Conservation (phyloP, 2,113 vertebrate genomes). For the Scomber japonicus region DNA sequence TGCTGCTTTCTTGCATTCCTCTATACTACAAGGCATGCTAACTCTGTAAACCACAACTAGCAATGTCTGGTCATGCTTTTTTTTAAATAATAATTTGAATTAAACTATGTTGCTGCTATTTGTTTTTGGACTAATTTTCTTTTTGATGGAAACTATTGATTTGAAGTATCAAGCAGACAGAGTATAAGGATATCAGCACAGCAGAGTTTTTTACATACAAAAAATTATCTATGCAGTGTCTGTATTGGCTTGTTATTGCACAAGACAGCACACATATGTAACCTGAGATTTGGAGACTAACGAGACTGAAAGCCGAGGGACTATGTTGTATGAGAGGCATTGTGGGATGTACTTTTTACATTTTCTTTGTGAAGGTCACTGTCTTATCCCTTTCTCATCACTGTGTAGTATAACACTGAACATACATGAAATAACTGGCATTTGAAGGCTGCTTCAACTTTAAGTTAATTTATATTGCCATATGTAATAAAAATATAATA, state of each 20-base stretch:
- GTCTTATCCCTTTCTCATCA: neutral
- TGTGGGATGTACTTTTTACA: neutral
- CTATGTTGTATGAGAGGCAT: neutral
- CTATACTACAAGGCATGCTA: neutral
- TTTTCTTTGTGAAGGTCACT: conserved; percentile 9
- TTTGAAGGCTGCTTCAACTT: neutral
- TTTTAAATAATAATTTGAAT: neutral
- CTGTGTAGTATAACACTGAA: neutral
- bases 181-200: neutral
- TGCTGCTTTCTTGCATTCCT: neutral
- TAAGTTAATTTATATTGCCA: too few relatives aligned
- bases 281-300: neutral
- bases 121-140: neutral
- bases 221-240: neutral
- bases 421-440: neutral
- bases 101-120: neutral
- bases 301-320: neutral
- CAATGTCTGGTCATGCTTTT: neutral
- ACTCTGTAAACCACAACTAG: neutral
- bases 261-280: neutral
- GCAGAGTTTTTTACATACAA: neutral
- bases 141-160: conserved; percentile 1
- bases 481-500: too few relatives aligned
- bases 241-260: neutral
- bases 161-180: neutral